A percentile compares a stretch with the other conserved stretches of the same genome.
phyloP scores from a whole-genome alignment of 2,888 invertebrate species.

The Drosophila ustulata region DNA sequence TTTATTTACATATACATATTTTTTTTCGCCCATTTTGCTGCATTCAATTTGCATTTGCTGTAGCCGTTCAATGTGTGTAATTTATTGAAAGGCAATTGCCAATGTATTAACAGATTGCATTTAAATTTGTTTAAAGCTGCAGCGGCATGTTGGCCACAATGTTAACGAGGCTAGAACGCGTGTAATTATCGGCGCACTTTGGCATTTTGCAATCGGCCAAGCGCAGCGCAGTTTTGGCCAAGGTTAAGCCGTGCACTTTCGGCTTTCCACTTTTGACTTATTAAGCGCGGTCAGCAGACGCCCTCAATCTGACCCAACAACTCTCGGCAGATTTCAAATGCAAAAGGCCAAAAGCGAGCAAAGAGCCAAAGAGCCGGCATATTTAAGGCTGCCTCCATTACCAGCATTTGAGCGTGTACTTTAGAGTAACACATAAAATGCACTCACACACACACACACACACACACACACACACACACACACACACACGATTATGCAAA shows the following conservation, averaged over 20 bases:
- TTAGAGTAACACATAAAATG: slow-evolving; percentile 9
- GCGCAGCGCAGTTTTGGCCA: slow-evolving; percentile 8
- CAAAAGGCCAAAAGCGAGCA: slow-evolving; percentile 24
- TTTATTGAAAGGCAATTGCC: slow-evolving; percentile 1
- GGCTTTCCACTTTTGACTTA: slow-evolving; percentile 30
- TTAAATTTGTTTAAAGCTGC: neutral
- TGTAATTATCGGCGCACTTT: slow-evolving; percentile 16
- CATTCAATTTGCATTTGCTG: slow-evolving; percentile 3
- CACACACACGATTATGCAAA: neutral
- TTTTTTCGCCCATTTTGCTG: neutral
- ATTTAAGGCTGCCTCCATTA: slow-evolving; percentile 30
- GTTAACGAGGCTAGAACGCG: slow-evolving; percentile 16
- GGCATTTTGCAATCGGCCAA: slow-evolving; percentile 19
- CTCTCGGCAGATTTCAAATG: slow-evolving; percentile 11
- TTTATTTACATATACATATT: neutral
- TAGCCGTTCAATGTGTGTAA: neutral
- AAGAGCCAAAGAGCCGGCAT: too few relatives aligned
- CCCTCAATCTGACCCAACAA: slow-evolving; percentile 6
- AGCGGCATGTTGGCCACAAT: slow-evolving; percentile 3
- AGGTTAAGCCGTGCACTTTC: slow-evolving; percentile 47
- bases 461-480: too few relatives aligned
- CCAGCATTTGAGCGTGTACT: slow-evolving; percentile 1
- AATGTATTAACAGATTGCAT: slow-evolving; percentile 8
- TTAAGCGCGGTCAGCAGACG: slow-evolving; percentile 11
- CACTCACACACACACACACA: slow-evolving; percentile 8